Evolutionary conservation across 2,888 invertebrate species (phyloP).

Genomic region (Nymphalis polychloros): DNA sequence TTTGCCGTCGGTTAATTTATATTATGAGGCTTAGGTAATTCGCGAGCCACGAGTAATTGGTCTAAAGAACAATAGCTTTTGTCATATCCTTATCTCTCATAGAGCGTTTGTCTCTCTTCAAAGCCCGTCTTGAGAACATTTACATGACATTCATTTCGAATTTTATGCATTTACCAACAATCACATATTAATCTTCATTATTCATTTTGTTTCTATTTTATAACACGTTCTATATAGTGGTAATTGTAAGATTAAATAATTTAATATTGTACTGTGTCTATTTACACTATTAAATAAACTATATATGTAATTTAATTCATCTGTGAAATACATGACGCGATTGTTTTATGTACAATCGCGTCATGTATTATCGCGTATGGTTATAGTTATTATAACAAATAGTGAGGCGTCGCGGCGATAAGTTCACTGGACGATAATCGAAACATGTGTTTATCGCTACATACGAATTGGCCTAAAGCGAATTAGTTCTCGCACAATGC

Average conservation of each 20-base stretch:
- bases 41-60: slow-evolving; percentile 80
- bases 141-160: slow-evolving; percentile 58
- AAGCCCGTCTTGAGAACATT: slow-evolving; percentile 67
- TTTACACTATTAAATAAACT: too few species aligned
- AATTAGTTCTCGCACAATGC: slow-evolving; percentile 82
- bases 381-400: too few species aligned
- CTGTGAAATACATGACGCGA: too few species aligned
- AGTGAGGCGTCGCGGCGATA: slow-evolving; percentile 14
- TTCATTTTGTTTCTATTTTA: slow-evolving; percentile 12
- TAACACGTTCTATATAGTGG: too few species aligned
- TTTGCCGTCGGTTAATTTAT: slow-evolving; percentile 81
- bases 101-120: slow-evolving; percentile 72
- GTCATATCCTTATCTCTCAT: slow-evolving; percentile 78
- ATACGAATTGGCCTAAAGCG: slow-evolving; percentile 80
- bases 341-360: neutral
- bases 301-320: too few species aligned
- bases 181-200: slow-evolving; percentile 30
- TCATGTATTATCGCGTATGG: too few species aligned
- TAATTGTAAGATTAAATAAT: too few species aligned
- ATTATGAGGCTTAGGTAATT: slow-evolving; percentile 82
- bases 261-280: too few species aligned
- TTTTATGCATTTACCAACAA: slow-evolving; percentile 31
- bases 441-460: slow-evolving; percentile 81
- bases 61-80: slow-evolving; percentile 81
- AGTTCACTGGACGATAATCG: slow-evolving; percentile 59